Percentiles rank a stretch among this genome's conserved stretches.
phyloP scores from a whole-genome alignment of 2,113 vertebrate genomes.

The Callaeas wilsoni region DNA sequence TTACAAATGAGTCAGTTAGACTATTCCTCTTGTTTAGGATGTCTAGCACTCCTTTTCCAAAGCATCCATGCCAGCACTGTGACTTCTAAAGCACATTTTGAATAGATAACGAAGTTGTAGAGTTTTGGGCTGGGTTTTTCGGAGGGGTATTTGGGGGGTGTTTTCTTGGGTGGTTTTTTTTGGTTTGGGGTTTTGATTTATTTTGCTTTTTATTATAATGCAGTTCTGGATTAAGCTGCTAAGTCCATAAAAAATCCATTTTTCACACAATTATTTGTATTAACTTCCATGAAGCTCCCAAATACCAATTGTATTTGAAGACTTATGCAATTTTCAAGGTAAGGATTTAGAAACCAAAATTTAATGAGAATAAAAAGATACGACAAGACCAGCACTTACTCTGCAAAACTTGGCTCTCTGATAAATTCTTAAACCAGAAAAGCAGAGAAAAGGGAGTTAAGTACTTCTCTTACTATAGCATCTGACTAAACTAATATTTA shows the following conservation, averaged over 20 bases:
- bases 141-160: too few species aligned
- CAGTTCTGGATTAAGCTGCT: neutral
- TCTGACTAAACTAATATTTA: neutral
- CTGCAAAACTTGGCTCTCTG: neutral
- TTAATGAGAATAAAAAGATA: neutral
- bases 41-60: neutral
- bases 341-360: neutral
- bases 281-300: neutral
- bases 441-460: neutral
- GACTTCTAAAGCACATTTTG: neutral
- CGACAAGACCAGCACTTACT: neutral
- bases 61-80: neutral
- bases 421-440: neutral
- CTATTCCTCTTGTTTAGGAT: neutral
- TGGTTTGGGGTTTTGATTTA: neutral
- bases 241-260: neutral
- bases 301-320: neutral
- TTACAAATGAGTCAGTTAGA: neutral
- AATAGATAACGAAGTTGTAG: accelerated
- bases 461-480: neutral
- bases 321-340: neutral
- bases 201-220: neutral
- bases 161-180: too few species aligned
- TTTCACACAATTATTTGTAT: neutral
- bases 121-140: neutral